These are phyloP conservation scores for Pocillopora verrucosa DNA, from an alignment of 64 coral and sea anemone species.

Conservation along the genomic window DNA sequence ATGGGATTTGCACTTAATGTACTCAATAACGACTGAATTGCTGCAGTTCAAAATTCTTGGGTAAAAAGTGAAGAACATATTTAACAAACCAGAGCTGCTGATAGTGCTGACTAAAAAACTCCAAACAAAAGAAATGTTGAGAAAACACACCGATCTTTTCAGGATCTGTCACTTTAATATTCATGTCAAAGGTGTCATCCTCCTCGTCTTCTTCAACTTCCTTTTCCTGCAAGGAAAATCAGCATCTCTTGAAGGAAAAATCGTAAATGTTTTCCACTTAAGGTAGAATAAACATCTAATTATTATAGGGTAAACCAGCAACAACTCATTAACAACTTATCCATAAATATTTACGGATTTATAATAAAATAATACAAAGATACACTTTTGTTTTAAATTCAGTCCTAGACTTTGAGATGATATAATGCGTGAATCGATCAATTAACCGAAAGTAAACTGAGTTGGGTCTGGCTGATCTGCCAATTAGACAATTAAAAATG, in stretches of 20 bases:
- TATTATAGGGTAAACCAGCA: too few relatives aligned
- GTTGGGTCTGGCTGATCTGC: background rate
- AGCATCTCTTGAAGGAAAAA: background rate
- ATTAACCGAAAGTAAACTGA: background rate
- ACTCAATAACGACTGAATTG: too few relatives aligned
- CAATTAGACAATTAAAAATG: background rate
- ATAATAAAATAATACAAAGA: too few relatives aligned
- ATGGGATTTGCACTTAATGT: too few relatives aligned
- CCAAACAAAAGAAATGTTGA: too few relatives aligned
- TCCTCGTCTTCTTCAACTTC: slow-evolving; percentile 75
- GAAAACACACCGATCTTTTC: slow-evolving; percentile 92
- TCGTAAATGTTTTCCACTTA: background rate
- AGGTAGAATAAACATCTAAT: background rate
- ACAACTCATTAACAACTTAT: too few relatives aligned
- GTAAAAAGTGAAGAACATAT: too few relatives aligned
- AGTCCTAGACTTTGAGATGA: background rate
- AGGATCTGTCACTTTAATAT: slow-evolving; percentile 92
- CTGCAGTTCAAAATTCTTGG: too few relatives aligned
- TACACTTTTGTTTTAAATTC: too few relatives aligned
- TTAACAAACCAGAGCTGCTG: background rate
- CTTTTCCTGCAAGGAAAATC: slow-evolving; percentile 39
- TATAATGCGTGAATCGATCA: background rate
- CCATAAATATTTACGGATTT: too few relatives aligned
- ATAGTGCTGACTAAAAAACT: background rate
- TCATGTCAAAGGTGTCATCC: slow-evolving; percentile 89